A percentile compares a stretch with the other conserved stretches of the same genome.
phyloP scores from a whole-genome alignment of 2,113 vertebrate species.

The Gambusia affinis region DNA sequence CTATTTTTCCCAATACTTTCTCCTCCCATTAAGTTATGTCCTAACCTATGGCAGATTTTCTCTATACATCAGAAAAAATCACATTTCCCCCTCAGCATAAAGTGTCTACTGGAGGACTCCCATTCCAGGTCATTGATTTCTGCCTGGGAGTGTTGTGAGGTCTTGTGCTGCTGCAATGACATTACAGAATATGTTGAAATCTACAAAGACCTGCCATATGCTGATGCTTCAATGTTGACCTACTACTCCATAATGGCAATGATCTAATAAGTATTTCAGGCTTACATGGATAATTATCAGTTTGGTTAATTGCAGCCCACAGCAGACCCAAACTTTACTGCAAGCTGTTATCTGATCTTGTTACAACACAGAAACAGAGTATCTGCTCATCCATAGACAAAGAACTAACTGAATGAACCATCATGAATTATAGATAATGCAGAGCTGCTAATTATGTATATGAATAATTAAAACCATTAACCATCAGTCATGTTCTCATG shows the following conservation, averaged over 20 bases:
- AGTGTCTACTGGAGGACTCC: constrained; percentile 26
- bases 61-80: constrained; percentile 8
- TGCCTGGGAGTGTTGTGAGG: constrained; percentile 22
- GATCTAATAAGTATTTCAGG: constrained; percentile 37
- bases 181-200: background rate
- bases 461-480: constrained; percentile 71
- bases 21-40: constrained; percentile 45
- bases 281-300: constrained; percentile 41
- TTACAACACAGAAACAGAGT: constrained; percentile 40
- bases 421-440: constrained; percentile 50
- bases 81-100: constrained; percentile 7
- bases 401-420: constrained; percentile 40
- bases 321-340: constrained; percentile 12
- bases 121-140: constrained; percentile 40
- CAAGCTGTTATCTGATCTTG: constrained; percentile 36
- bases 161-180: constrained; percentile 9
- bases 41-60: constrained; percentile 50
- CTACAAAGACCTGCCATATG: background rate
- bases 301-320: constrained; percentile 45
- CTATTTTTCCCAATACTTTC: constrained; percentile 50
- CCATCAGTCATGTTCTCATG: constrained; percentile 30
- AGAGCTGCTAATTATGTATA: constrained; percentile 62
- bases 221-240: background rate
- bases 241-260: constrained; percentile 16
- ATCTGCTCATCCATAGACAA: constrained; percentile 41